Evolutionary conservation across 2,113 vertebrate genomes (phyloP), one percentile per base, ranked within the genome.

Genomic region (Phaethon lepturus): DNA sequence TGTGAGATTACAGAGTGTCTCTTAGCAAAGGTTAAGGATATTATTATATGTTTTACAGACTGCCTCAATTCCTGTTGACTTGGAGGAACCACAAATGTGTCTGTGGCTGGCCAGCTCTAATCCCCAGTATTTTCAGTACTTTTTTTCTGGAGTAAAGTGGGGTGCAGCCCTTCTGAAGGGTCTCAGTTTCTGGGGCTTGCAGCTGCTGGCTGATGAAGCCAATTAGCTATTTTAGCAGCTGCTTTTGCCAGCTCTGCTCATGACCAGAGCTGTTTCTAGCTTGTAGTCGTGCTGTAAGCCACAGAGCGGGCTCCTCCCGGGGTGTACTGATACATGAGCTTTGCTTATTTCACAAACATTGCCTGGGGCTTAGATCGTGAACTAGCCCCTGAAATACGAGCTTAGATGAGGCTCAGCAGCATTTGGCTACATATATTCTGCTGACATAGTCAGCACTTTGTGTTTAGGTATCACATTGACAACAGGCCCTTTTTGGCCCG

Each of bases 351-450:
- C 93, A 91, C 74, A 69, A 62, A 17, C 73, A 68, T 79, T 92
- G 90, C 96, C 68, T 26, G 68, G 86, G 93, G 86, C 92, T 97
- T 96, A 97, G 90, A 67, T 91, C 93, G 66, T 67, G 88, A 90
- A 84, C 81, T 58, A 91, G 80, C 81, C 84, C 94, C 93, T 97
- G 97, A 97, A 97, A 97, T 93, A 26, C 53, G 96, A 98, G 75
- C 89, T 84, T 58, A 80, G 64, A 66, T 45, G 58, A 88, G 81
- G 81, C 84, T 85, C 83, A 94, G 91, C 62, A 92, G 93, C 87
- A 93, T 97, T 97, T 96, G 85, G 90, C 94, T 85, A 62, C 88
- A 83, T 84, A 29, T 64, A 92, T 96, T 97, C 84, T 96, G 93
- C 92, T 97, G 94, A 94, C 94, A 97, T 49, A 94, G 95, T 93